Conservation (phyloP, 2,888 invertebrate genomes). For the Opisthograptis luteolata region DNA sequence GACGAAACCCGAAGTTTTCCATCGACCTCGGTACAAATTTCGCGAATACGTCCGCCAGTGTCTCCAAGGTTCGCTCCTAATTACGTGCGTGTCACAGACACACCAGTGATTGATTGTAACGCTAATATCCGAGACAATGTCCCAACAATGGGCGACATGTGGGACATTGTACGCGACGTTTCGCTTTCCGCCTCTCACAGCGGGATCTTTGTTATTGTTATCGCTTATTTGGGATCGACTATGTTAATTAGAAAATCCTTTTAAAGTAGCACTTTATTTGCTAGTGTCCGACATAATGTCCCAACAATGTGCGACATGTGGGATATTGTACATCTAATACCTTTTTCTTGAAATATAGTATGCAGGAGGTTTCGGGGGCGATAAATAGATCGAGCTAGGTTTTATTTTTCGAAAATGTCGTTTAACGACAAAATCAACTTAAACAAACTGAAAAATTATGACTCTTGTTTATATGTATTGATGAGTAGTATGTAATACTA, state of each 20-base stretch:
- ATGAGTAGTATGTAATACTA: too few species aligned
- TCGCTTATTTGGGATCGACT: slow-evolving; percentile 3
- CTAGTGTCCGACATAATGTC: slow-evolving; percentile 75
- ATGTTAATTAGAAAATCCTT: not conserved
- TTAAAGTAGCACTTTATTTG: too few species aligned
- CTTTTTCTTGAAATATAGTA: too few species aligned
- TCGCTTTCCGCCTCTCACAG: slow-evolving; percentile 41
- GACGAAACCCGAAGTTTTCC: not conserved
- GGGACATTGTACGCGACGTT: slow-evolving; percentile 57
- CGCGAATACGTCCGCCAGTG: slow-evolving; percentile 48
- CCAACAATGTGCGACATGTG: slow-evolving; percentile 67
- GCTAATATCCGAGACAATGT: slow-evolving; percentile 76
- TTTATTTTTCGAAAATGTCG: too few species aligned
- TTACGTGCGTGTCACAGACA: slow-evolving; percentile 77
- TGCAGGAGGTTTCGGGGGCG: too few species aligned
- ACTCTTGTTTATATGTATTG: too few species aligned
- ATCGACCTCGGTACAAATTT: not conserved
- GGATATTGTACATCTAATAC: slow-evolving; percentile 58
- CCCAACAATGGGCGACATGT: slow-evolving; percentile 66
- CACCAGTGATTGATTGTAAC: slow-evolving; percentile 79
- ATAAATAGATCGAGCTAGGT: too few species aligned
- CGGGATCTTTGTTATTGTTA: slow-evolving; percentile 41
- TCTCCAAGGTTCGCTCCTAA: slow-evolving; percentile 66
- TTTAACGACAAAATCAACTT: too few species aligned
- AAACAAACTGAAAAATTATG: too few species aligned